Percentiles rank a stretch among this genome's conserved stretches.
phyloP scores from a whole-genome alignment of 2,888 invertebrate genomes.

The Chouioia cunea region DNA sequence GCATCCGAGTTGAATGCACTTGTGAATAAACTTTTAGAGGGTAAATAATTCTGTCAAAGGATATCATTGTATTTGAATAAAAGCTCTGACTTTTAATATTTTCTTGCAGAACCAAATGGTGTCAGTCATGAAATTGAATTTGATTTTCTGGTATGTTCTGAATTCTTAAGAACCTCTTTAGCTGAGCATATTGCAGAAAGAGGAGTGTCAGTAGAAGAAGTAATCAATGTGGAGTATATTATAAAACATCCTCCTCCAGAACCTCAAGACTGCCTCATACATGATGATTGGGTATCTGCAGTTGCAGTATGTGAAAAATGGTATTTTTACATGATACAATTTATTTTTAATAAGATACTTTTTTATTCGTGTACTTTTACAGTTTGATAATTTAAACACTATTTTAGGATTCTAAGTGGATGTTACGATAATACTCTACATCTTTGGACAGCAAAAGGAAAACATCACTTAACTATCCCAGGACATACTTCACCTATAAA shows the following conservation, averaged over 20 bases:
- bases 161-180: constrained; percentile 81
- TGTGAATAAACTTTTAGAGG: constrained; percentile 83
- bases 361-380: background rate
- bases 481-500: constrained; percentile 91
- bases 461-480: constrained; percentile 85
- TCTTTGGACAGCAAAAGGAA: constrained; percentile 89
- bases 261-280: constrained; percentile 91
- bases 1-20: constrained; percentile 81
- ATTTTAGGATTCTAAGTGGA: constrained; percentile 86
- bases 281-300: constrained; percentile 98
- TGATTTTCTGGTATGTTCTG: constrained; percentile 90
- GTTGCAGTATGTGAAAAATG: constrained; percentile 80
- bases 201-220: constrained; percentile 83
- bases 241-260: constrained; percentile 91
- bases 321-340: constrained; percentile 64
- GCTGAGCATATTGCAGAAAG: constrained; percentile 83
- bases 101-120: constrained; percentile 58
- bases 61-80: too few relatives aligned
- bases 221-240: constrained; percentile 91
- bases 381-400: background rate
- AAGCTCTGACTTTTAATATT: background rate
- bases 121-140: constrained; percentile 74
- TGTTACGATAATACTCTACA: constrained; percentile 94
- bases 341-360: background rate
- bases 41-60: constrained; percentile 55